These are phyloP conservation scores for Nomada ruficornis DNA, from an alignment of 2,888 invertebrate species.

Conservation along the genomic window DNA sequence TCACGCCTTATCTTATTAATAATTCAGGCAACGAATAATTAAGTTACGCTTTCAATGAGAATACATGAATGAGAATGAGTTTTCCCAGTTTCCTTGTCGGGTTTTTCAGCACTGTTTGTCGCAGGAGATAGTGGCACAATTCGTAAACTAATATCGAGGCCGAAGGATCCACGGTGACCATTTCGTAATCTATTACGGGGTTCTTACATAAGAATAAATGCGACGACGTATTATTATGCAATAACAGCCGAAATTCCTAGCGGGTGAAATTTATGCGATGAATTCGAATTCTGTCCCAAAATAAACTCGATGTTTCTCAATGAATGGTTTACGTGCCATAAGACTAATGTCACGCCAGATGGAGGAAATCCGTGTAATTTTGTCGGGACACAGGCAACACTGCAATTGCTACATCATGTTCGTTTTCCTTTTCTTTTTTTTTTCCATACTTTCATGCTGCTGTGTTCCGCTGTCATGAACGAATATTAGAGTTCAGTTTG, in stretches of 20 bases:
- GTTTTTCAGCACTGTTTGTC: background rate
- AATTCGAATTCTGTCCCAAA: background rate
- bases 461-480: background rate
- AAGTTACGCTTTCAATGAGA: background rate
- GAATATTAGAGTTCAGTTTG: constrained; percentile 38
- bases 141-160: background rate
- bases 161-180: background rate
- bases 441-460: background rate
- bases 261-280: background rate
- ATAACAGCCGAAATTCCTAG: constrained; percentile 8
- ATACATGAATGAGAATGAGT: background rate
- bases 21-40: too few relatives aligned
- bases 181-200: constrained; percentile 42
- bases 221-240: constrained; percentile 17
- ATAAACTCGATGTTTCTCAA: background rate
- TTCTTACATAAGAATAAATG: constrained; percentile 19
- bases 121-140: constrained; percentile 2
- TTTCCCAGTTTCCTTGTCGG: background rate
- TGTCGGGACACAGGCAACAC: constrained; percentile 11
- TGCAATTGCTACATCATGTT: constrained; percentile 13
- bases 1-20: too few relatives aligned
- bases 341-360: too few relatives aligned
- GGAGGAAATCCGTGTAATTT: background rate
- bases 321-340: background rate
- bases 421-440: background rate